Evolutionary conservation across 64 coral and sea anemone genomes (phyloP).

Genomic region (Pocillopora verrucosa): DNA sequence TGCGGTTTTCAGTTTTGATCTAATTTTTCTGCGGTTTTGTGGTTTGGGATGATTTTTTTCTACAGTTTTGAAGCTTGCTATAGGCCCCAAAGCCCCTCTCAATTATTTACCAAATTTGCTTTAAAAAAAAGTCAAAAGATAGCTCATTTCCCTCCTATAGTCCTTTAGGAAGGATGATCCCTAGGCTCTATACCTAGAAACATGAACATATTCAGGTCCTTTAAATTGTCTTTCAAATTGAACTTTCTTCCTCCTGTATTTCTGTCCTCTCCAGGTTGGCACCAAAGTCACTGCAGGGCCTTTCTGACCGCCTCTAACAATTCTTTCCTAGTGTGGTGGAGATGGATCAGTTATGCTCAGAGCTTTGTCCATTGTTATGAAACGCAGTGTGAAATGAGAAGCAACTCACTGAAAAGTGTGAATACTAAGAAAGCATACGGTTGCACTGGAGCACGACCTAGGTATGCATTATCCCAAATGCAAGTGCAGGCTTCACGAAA

Average conservation of each 20-base stretch:
- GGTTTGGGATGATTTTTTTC: too few relatives aligned
- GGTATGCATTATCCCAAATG: conserved; percentile 28
- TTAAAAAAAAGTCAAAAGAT: too few relatives aligned
- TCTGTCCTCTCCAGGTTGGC: conserved; percentile 45
- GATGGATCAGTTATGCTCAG: background rate
- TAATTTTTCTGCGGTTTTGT: too few relatives aligned
- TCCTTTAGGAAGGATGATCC: too few relatives aligned
- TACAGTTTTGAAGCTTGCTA: too few relatives aligned
- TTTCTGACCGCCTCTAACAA: background rate
- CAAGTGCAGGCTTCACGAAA: conserved; percentile 15
- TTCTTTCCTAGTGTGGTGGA: background rate
- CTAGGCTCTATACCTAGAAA: too few relatives aligned
- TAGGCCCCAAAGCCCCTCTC: too few relatives aligned
- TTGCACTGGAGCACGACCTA: background rate
- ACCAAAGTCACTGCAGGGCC: conserved; percentile 27
- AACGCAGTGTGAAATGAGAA: background rate
- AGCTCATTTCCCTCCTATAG: too few relatives aligned
- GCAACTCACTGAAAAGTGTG: conserved; percentile 23
- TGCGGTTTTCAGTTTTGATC: too few relatives aligned
- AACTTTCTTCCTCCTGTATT: conserved; percentile 7
- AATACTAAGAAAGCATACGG: conserved; percentile 29
- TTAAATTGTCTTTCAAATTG: background rate
- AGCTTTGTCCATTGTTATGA: background rate
- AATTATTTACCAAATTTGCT: too few relatives aligned
- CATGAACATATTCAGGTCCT: too few relatives aligned